A percentile compares a stretch with the other conserved stretches of the same genome.
Evolutionary conservation across 2,797 vertebrate species (phyloP).

Genomic region (Tragelaphus oryx): DNA sequence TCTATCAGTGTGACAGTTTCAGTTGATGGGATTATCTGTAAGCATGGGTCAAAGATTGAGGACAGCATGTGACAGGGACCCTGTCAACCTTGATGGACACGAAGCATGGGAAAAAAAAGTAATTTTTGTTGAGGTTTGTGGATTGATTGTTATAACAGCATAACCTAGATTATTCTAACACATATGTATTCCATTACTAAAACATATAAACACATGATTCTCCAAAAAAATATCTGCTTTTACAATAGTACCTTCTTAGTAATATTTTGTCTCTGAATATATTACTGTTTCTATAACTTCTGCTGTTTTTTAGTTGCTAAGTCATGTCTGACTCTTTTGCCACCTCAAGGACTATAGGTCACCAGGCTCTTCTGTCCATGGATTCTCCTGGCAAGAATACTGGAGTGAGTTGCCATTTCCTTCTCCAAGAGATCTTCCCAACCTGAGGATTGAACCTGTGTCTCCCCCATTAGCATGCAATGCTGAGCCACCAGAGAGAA

Average conservation of each 20-base stretch:
- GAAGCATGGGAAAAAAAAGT: background rate
- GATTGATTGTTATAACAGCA: background rate
- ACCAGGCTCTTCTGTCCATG: background rate
- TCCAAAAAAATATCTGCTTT: constrained; percentile 3
- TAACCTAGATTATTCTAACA: background rate
- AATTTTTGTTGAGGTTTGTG: background rate
- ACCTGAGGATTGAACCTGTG: background rate
- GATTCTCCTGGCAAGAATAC: background rate
- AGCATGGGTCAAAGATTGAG: background rate
- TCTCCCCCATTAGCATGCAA: background rate
- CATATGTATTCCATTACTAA: background rate
- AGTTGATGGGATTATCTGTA: background rate
- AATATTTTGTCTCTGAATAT: background rate
- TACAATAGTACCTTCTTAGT: background rate
- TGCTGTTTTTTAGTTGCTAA: background rate
- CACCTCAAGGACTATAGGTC: background rate
- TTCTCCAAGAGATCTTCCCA: background rate
- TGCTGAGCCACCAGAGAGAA: background rate
- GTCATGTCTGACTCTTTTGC: background rate
- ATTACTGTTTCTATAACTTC: background rate
- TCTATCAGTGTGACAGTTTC: background rate
- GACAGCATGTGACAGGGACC: rapidly evolving
- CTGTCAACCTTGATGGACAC: background rate
- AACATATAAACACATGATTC: background rate
- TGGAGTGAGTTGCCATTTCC: background rate